A percentile compares a stretch with the other conserved stretches of the same genome.
phyloP scores from a whole-genome alignment of 2,113 vertebrate genomes.

The Onychostruthus taczanowskii region DNA sequence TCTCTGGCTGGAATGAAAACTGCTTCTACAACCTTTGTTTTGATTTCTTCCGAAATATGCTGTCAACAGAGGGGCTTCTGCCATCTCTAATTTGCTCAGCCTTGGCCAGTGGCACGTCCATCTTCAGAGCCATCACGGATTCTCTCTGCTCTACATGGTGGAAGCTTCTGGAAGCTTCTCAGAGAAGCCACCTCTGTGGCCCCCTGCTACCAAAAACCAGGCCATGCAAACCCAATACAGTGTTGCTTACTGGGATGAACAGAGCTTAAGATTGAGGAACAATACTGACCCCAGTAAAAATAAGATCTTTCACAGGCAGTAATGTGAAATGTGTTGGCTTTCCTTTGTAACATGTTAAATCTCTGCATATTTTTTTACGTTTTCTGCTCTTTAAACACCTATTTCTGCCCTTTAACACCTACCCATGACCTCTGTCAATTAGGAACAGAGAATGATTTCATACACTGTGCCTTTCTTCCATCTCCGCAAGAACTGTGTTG shows the following conservation, averaged over 20 bases:
- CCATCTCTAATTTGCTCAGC: neutral
- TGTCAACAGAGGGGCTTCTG: neutral
- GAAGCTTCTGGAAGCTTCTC: neutral
- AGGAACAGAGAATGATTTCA: neutral
- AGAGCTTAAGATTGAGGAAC: neutral
- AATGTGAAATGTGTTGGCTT: neutral
- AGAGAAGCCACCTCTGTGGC: neutral
- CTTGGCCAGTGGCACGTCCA: neutral
- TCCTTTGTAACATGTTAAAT: neutral
- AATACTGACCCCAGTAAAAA: neutral
- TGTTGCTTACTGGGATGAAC: neutral
- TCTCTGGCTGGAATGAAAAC: neutral
- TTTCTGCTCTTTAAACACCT: neutral
- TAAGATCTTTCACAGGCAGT: neutral
- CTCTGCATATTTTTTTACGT: rapidly evolving
- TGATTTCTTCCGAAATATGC: neutral
- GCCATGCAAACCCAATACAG: neutral
- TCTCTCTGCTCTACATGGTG: neutral
- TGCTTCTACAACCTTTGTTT: neutral
- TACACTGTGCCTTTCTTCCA: neutral
- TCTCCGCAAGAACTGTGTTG: neutral
- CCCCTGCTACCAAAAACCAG: neutral
- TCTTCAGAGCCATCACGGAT: neutral
- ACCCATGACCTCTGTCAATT: neutral
- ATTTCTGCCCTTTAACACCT: neutral